A percentile compares a stretch with the other conserved stretches of the same genome.
Evolutionary conservation across 2,113 vertebrate genomes (phyloP).

Genomic region (Oryzias javanicus): DNA sequence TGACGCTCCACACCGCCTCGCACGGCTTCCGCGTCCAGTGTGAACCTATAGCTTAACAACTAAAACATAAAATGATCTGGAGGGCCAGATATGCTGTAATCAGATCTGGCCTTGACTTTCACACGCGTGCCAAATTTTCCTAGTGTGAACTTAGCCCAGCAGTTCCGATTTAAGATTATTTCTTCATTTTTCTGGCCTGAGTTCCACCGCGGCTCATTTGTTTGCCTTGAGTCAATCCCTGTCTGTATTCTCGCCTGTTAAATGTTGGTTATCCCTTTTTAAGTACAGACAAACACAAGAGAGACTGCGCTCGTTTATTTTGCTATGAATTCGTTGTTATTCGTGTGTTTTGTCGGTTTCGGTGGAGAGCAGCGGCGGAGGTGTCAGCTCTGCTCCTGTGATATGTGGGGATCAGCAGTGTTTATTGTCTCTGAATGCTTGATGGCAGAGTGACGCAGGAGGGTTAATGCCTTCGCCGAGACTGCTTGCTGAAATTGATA

Average conservation of each 20-base stretch:
- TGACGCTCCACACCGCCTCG: no score
- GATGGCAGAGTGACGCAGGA: conserved; percentile 47
- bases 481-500: conserved; percentile 59
- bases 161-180: background rate
- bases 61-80: no score
- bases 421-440: conserved; percentile 53
- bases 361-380: conserved; percentile 30
- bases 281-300: conserved; percentile 9
- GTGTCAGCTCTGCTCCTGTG: conserved; percentile 34
- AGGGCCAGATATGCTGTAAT: no score
- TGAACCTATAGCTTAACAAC: no score
- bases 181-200: background rate
- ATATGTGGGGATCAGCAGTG: conserved; percentile 42
- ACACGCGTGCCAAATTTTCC: no score
- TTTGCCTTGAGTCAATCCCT: background rate
- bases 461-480: conserved; percentile 65
- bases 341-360: conserved; percentile 22
- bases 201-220: background rate
- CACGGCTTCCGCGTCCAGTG: no score
- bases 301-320: background rate
- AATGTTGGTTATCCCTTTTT: background rate
- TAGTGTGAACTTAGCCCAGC: background rate
- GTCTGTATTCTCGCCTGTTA: background rate
- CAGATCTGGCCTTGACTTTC: no score
- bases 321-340: conserved; percentile 17